phyloP scores from a whole-genome alignment of 2,113 vertebrate species.

The Spilogale gracilis region DNA sequence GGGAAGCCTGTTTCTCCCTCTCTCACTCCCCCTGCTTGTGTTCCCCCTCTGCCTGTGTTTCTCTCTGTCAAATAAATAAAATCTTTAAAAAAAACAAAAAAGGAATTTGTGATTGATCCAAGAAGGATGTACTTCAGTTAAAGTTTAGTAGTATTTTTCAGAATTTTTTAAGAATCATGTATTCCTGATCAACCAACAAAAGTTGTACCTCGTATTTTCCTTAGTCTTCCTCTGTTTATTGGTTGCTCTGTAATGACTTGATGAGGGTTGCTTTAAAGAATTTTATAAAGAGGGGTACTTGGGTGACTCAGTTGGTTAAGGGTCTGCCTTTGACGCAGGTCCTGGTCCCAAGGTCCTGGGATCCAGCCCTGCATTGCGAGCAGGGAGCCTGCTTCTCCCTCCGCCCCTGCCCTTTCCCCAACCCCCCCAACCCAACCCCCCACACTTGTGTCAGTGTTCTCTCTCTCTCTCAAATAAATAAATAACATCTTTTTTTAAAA shows the following conservation, averaged over 20 bases:
- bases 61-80: no score
- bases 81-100: not conserved
- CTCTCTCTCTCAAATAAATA: not conserved
- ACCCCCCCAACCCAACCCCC: no score
- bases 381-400: not conserved
- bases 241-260: not conserved
- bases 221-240: not conserved
- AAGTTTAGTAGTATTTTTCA: constrained; percentile 42
- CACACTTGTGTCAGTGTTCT: no score
- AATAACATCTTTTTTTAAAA: not conserved
- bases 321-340: not conserved
- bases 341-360: not conserved
- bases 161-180: constrained; percentile 5
- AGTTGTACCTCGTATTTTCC: not conserved
- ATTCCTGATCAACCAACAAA: not conserved
- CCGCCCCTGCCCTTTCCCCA: no score
- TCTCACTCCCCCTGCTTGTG: no score
- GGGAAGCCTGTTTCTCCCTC: no score
- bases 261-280: not conserved
- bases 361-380: not conserved
- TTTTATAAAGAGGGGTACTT: not conserved
- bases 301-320: not conserved
- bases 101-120: not conserved
- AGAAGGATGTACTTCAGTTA: constrained; percentile 17
- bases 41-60: no score